Evolutionary conservation across 2,888 invertebrate species (phyloP), one percentile per base, ranked within the genome.

Genomic region (Dicyrtomina minuta): DNA sequence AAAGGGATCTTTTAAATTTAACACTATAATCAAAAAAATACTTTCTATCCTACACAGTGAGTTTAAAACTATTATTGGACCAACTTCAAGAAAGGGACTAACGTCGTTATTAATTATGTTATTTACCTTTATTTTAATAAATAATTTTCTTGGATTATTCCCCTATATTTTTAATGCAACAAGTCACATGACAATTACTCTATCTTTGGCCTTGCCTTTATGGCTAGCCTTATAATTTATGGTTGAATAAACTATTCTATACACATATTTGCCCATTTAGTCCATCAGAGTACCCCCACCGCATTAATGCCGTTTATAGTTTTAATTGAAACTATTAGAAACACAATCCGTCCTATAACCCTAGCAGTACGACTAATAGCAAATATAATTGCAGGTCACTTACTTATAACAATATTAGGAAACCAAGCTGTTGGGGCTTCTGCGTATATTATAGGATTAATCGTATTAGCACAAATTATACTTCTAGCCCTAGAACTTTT

Each of bases 341-440:
- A 89, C 83, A 78, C 88, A 75, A 89, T 89, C 82, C 88, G 88
- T 13, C 88, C 89, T 0, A 83, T 86, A 81, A 89, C 89, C 2
- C 82, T 90, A 83, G 86, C 88, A 0, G 85, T 90, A 70, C 89
- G 89, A 75, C 80, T 90, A 84, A 85, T 87, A 5, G 89, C 89
- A n/a, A 90, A 90, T 84, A 89, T 90, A 87, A 88, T 89, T 84
- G 88, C 89, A 1, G 89, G 89, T 0, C 88, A 90, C 81, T 80
- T 90, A 82, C 77, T 89, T 80, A 81, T 89, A 84, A 87, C 87
- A 1, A 76, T 89, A 77, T 79, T 88, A 79, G 85, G 86, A n/a
- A n/a, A n/a, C n/a, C n/a, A n/a, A n/a, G n/a, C n/a, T n/a, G n/a
- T n/a, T n/a, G n/a, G n/a, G n/a, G n/a, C n/a, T n/a, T n/a, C n/a